Evolutionary conservation across 2,888 invertebrate species (phyloP).

Genomic region (Brachyopa scutellaris): DNA sequence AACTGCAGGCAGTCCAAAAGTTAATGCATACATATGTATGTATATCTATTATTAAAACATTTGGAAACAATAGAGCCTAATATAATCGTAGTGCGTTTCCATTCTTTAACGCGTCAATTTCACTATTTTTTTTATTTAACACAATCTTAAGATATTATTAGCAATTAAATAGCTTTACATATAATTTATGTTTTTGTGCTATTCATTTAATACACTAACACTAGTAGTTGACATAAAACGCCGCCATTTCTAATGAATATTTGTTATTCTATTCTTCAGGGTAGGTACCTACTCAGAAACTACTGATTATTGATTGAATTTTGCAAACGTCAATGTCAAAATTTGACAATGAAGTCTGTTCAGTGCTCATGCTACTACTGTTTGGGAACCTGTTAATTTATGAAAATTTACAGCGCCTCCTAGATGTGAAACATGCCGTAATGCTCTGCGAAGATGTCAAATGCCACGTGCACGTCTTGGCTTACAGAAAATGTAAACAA

Average conservation of each 20-base stretch:
- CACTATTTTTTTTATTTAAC: conserved; percentile 11
- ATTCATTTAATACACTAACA: conserved; percentile 32
- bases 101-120: conserved; percentile 23
- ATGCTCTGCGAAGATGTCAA: too few species aligned
- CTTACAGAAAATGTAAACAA: too few species aligned
- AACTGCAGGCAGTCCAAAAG: conserved; percentile 13
- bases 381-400: too few species aligned
- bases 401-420: too few species aligned
- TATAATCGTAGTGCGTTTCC: conserved; percentile 17
- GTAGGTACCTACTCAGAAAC: conserved; percentile 39
- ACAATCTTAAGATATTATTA: neutral
- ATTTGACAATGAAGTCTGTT: conserved; percentile 3
- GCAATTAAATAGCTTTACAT: conserved; percentile 1
- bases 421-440: too few species aligned
- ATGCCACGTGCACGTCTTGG: too few species aligned
- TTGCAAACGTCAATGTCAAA: conserved; percentile 56
- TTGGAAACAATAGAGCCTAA: conserved; percentile 25
- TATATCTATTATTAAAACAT: conserved; percentile 36
- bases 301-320: conserved; percentile 62
- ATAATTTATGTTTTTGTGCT: conserved; percentile 17
- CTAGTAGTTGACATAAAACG: conserved; percentile 49
- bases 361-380: too few species aligned
- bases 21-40: conserved; percentile 32
- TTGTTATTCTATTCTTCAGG: conserved; percentile 62
- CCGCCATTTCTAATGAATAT: conserved; percentile 68